Percentiles rank a stretch among this genome's conserved stretches.
Conservation (phyloP, 1,140 invertebrate species). For the Drosophila suzukii region DNA sequence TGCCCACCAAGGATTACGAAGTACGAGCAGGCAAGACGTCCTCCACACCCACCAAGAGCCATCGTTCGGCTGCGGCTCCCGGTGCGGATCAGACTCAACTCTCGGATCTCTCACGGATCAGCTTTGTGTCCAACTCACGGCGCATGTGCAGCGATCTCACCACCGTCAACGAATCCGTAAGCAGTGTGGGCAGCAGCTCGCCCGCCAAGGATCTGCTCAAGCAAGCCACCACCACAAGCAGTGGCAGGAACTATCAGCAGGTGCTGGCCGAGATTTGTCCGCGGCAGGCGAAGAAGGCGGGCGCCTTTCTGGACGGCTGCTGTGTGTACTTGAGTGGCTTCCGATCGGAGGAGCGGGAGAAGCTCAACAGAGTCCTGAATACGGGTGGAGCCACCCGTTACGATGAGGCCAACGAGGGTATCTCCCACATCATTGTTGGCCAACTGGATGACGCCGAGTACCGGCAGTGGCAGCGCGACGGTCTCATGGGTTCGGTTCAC, state of each 20-base stretch:
- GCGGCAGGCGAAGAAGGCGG: constrained; percentile 88
- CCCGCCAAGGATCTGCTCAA: constrained; percentile 63
- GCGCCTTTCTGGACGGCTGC: constrained; percentile 93
- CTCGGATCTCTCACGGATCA: constrained; percentile 75
- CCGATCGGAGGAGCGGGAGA: constrained; percentile 87
- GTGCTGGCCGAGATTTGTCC: constrained; percentile 87
- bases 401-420: constrained; percentile 89
- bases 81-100: constrained; percentile 61
- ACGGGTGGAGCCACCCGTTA: constrained; percentile 92
- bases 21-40: constrained; percentile 65
- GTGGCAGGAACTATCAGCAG: constrained; percentile 55
- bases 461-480: constrained; percentile 65
- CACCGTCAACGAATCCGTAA: constrained; percentile 67
- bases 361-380: constrained; percentile 91
- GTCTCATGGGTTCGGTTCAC: constrained; percentile 85
- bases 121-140: constrained; percentile 44
- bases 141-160: constrained; percentile 61
- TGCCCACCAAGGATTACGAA: constrained; percentile 88
- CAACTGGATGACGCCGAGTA: constrained; percentile 85
- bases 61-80: background rate
- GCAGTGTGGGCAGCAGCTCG: constrained; percentile 22
- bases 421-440: constrained; percentile 92
- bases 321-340: constrained; percentile 90
- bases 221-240: constrained; percentile 50
- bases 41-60: constrained; percentile 71